Evolutionary conservation across 2,888 invertebrate species (phyloP).

Genomic region (Pristionchus exspectatus): DNA sequence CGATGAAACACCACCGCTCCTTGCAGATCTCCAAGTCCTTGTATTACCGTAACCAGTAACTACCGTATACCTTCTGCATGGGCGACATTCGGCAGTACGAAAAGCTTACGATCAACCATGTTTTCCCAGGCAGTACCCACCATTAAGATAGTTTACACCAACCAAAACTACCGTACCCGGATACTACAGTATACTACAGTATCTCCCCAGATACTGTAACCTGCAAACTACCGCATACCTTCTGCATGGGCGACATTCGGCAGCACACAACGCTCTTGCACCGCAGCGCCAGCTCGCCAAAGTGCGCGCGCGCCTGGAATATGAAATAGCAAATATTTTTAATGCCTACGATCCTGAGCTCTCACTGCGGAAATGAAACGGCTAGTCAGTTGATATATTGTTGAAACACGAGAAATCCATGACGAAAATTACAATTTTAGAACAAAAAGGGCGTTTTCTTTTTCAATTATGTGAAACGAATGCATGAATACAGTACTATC

Average conservation of each 20-base stretch:
- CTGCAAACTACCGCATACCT: conserved; percentile 81
- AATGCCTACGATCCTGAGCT: conserved; percentile 81
- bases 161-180: too few relatives aligned
- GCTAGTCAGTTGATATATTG: background rate
- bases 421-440: too few relatives aligned
- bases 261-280: conserved; percentile 98
- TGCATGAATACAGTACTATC: too few relatives aligned
- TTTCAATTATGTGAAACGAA: too few relatives aligned
- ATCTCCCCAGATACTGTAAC: conserved; percentile 8
- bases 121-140: too few relatives aligned
- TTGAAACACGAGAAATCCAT: background rate
- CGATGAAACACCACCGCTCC: too few relatives aligned
- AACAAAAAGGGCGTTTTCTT: too few relatives aligned
- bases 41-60: too few relatives aligned
- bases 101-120: too few relatives aligned
- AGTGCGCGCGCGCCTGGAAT: conserved; percentile 89
- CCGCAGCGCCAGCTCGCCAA: conserved; percentile 93
- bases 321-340: conserved; percentile 89
- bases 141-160: too few relatives aligned
- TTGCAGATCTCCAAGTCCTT: too few relatives aligned
- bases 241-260: conserved; percentile 96
- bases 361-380: background rate
- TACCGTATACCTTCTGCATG: too few relatives aligned
- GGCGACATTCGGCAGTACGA: conserved; percentile 98
- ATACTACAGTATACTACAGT: background rate